Percentiles rank a stretch among this genome's conserved stretches.
phyloP scores from a whole-genome alignment of 2,113 vertebrate species.

The Candoia aspera region DNA sequence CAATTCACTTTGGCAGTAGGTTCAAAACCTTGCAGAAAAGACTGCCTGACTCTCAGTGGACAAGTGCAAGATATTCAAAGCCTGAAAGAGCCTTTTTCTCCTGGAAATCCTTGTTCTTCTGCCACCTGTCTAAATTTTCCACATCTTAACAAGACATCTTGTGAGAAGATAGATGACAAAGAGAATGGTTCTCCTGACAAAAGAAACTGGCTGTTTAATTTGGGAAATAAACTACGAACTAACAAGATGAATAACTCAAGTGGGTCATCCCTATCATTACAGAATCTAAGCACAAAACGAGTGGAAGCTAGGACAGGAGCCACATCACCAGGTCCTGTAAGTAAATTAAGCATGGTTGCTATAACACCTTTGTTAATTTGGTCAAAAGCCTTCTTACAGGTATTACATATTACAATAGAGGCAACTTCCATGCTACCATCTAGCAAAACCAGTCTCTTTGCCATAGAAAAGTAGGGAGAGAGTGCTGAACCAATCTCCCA shows the following conservation, averaged over 20 bases:
- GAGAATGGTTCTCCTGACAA: constrained; percentile 85
- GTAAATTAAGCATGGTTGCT: constrained; percentile 38
- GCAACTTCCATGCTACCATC: background rate
- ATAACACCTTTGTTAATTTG: background rate
- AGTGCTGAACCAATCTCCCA: background rate
- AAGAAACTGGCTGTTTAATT: constrained; percentile 86
- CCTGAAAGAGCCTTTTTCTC: constrained; percentile 48
- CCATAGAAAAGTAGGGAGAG: background rate
- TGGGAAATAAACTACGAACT: constrained; percentile 80
- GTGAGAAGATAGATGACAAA: constrained; percentile 72
- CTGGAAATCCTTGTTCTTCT: constrained; percentile 46
- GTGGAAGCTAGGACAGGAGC: constrained; percentile 69
- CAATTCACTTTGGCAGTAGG: constrained; percentile 67
- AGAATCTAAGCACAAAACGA: constrained; percentile 72
- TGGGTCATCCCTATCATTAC: constrained; percentile 27
- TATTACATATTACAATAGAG: background rate
- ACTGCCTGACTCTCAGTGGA: constrained; percentile 38
- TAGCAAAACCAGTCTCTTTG: background rate
- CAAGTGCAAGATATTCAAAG: constrained; percentile 20
- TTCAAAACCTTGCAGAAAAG: constrained; percentile 54
- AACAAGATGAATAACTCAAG: constrained; percentile 62
- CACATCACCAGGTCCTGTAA: constrained; percentile 76
- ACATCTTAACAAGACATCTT: constrained; percentile 53
- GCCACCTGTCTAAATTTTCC: constrained; percentile 36
- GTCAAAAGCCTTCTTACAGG: background rate